A percentile compares a stretch with the other conserved stretches of the same genome.
Evolutionary conservation across 37 sponge, comb jelly and placozoan genomes (phyloP).

Genomic region (Cladorhizidae sp.): DNA sequence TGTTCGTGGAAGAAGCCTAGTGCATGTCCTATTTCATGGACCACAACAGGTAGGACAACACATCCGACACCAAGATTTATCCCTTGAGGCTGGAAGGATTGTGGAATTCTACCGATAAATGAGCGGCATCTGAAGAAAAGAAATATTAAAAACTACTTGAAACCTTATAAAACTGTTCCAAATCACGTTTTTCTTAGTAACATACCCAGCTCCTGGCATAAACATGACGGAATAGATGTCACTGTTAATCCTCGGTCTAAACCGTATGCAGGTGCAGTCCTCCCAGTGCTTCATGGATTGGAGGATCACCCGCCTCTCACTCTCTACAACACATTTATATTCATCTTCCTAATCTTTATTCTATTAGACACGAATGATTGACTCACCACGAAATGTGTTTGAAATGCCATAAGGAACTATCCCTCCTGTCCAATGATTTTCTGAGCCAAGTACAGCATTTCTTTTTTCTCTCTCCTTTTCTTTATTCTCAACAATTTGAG

Average conservation of each 20-base stretch:
- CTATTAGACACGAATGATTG: neutral
- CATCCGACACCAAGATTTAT: slow-evolving; percentile 27
- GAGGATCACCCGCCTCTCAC: slow-evolving; percentile 43
- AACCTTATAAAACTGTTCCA: no score
- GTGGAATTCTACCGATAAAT: slow-evolving; percentile 37
- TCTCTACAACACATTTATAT: neutral
- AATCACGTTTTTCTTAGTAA: neutral
- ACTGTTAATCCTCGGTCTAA: slow-evolving; percentile 8
- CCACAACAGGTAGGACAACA: slow-evolving; percentile 21
- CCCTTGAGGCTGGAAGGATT: slow-evolving; percentile 19
- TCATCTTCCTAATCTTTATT: neutral
- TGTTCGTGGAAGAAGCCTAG: slow-evolving; percentile 77
- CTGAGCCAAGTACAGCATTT: neutral
- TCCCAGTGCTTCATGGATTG: slow-evolving; percentile 79
- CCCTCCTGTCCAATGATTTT: slow-evolving; percentile 60
- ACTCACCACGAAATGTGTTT: slow-evolving; percentile 45
- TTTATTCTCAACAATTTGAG: neutral
- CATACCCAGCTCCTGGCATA: slow-evolving; percentile 41
- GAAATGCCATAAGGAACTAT: slow-evolving; percentile 49
- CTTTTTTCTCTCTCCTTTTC: neutral
- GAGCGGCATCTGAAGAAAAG: slow-evolving; percentile 41
- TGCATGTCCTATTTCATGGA: slow-evolving; percentile 75
- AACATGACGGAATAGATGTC: slow-evolving; percentile 36
- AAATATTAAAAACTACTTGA: neutral
- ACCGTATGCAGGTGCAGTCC: slow-evolving; percentile 72